These are phyloP conservation scores for Tor tambroides DNA, from an alignment of 2,113 vertebrate genomes.

Conservation along the genomic window DNA sequence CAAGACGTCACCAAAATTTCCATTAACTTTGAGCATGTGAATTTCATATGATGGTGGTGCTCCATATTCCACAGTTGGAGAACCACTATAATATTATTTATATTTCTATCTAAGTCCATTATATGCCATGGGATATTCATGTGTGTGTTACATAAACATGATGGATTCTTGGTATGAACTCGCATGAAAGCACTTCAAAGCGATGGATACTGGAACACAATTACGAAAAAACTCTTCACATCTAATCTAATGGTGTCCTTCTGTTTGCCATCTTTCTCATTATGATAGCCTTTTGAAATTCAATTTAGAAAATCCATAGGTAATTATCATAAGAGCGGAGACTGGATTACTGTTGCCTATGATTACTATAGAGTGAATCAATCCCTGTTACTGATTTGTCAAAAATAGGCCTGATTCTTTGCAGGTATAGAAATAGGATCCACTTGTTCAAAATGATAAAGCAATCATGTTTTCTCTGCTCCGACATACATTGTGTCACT, in stretches of 20 bases:
- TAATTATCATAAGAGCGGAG: conserved; percentile 62
- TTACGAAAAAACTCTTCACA: conserved; percentile 46
- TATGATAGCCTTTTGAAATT: conserved; percentile 57
- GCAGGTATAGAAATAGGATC: conserved; percentile 31
- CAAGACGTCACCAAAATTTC: background rate
- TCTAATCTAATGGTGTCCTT: conserved; percentile 43
- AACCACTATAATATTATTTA: background rate
- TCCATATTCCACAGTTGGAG: background rate
- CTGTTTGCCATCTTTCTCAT: conserved; percentile 48
- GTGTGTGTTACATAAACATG: background rate
- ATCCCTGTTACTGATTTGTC: conserved; percentile 58
- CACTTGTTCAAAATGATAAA: conserved; percentile 10
- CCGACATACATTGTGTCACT: background rate
- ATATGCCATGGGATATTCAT: background rate
- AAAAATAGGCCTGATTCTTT: conserved; percentile 49
- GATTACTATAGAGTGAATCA: conserved; percentile 56
- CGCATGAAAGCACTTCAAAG: conserved; percentile 21
- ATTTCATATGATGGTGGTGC: background rate
- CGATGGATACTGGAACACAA: conserved; percentile 33
- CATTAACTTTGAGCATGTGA: background rate
- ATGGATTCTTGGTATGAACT: conserved; percentile 46
- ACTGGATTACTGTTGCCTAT: conserved; percentile 57
- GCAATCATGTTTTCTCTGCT: conserved; percentile 19
- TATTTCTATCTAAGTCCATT: background rate
- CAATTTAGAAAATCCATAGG: conserved; percentile 70